Evolutionary conservation across 2,797 vertebrate species (phyloP), one percentile per base, ranked within the genome.

Genomic region (Melopsittacus undulatus): DNA sequence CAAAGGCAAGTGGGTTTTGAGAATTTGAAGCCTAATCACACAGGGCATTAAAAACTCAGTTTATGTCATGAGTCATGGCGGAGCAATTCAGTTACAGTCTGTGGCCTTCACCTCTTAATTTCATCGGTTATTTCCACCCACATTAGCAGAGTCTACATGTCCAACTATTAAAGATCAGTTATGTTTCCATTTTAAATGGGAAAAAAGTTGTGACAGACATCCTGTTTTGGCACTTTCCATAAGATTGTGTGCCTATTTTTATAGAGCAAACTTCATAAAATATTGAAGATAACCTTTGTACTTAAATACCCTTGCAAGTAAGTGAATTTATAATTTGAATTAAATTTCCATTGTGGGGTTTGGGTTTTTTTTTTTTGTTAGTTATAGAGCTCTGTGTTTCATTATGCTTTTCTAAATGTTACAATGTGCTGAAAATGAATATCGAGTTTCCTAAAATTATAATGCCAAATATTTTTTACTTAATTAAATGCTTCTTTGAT

Each of bases 1-100:
- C 19, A 82, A 89, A 96, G 82, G 97, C 94, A 96, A 91, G 78
- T 74, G 79, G 69, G 78, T 93, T 94, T 92, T 93, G 94, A 95
- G 78, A 96, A 87, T 92, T 94, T 72, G 52, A 89, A 96, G 89
- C 67, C 74, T 86, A 92, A 86, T 94, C 90, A 87, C 87, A 95
- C 38, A 73, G 75, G 87, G 63, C 90, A 93, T 97, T 97, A 97
- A 96, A 96, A 96, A 90, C 92, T 96, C 97, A 91, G 79, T 98
- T 97, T 97, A 92, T 89, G 75, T 92, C 89, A 89, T 92, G 93
- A 98, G 93, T 98, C 95, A 91, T 80, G 69, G 77, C 49, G 87
- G 88, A 93, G 92, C 88, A 94, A 96, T 96, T 95, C 95, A 95
- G 79, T 98, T 97, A 97, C 48, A 92, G 76, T 81, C 61, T 46